Evolutionary conservation across 1,140 invertebrate genomes (phyloP).

Genomic region (Argopecten irradians): DNA sequence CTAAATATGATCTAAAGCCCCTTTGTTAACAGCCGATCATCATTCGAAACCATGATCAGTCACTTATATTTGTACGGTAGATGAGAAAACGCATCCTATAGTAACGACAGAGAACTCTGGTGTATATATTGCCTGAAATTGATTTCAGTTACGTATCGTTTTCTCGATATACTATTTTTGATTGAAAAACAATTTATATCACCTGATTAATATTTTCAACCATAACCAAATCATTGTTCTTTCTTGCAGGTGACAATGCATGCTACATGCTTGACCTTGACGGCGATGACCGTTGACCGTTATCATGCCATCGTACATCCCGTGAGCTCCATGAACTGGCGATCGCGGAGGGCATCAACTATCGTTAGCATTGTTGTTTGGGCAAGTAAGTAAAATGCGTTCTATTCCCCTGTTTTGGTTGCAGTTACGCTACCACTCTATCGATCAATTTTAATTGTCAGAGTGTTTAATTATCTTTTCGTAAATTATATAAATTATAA

Average conservation of each 20-base stretch:
- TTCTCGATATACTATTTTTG: no score
- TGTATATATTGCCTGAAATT: no score
- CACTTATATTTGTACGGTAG: no score
- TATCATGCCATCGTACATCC: conserved; percentile 73
- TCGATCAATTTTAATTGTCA: background rate
- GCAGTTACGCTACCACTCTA: background rate
- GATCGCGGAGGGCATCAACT: conserved; percentile 64
- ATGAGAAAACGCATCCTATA: no score
- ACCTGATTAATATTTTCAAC: no score
- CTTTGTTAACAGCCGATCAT: no score
- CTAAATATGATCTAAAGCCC: no score
- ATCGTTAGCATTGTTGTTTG: conserved; percentile 67
- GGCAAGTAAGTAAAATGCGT: conserved; percentile 59
- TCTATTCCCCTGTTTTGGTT: background rate
- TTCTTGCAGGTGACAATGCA: conserved; percentile 67
- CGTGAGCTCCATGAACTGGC: conserved; percentile 65
- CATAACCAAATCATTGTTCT: background rate
- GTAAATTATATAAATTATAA: no score
- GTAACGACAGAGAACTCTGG: no score
- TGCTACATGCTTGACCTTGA: conserved; percentile 78
- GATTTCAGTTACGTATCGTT: no score
- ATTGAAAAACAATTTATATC: no score
- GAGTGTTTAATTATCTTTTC: background rate
- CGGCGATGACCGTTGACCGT: conserved; percentile 74
- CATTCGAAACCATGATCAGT: no score